Evolutionary conservation across 2,113 vertebrate genomes (phyloP), one percentile per base, ranked within the genome.

Genomic region (Malaclemys terrapin): DNA sequence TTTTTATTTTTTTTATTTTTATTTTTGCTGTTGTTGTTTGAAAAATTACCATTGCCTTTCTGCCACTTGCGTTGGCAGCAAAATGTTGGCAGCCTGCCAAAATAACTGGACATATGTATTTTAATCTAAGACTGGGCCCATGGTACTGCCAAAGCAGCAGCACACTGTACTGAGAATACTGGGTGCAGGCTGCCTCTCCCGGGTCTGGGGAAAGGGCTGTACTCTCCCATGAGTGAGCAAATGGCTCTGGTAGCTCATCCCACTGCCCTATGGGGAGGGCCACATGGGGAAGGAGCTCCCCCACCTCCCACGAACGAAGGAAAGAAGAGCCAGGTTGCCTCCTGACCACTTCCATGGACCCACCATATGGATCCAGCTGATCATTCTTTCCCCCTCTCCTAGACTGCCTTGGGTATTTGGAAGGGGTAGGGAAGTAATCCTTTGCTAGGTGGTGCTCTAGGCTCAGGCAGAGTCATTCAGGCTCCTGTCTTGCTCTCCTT

Each of bases 101-200:
- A 72, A 10, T 76, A 45, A 76, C 16, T 86, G 50, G 10, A 50
- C 0, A 0, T 84, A 1, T 25, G 12, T 35, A 4, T 2, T 65
- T 72, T 69, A 27, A 83, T 76, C 10, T 29, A 76, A 1, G 83
- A 35, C n/a, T 24, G 59, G 11, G 22, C 20, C 69, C 38, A 25
- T 75, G 5, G 11, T 75, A 52, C 29, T 42, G 8, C 81, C 25
- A 69, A n/a, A 35, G 69, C 20, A 45, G 38, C 38, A 92, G 78
- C 29, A 49, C 12, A 7, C 38, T 3, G 4, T 65, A 14, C 56
- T 54, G 50, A 24, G 45, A 84, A 35, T 57, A 0, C 0, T 59
- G 47, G 5, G 76, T 85, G 54, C 6, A 38, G 54, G 20, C 3
- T 5, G 22, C 22, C 89, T 82, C 16, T 86, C n/a, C 57, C 42